These are phyloP conservation scores for Anniella stebbinsi DNA, from an alignment of 2,797 vertebrate genomes.

Conservation along the genomic window DNA sequence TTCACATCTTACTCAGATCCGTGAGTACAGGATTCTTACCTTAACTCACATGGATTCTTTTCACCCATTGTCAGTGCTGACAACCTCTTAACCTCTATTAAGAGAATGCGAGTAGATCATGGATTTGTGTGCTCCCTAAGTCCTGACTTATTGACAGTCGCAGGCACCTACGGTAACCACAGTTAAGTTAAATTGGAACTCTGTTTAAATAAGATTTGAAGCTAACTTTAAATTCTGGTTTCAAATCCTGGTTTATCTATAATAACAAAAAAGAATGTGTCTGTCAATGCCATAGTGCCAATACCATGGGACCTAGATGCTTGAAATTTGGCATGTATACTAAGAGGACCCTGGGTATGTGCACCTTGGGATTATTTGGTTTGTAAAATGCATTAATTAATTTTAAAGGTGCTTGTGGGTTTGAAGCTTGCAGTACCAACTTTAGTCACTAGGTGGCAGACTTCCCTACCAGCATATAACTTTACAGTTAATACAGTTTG, in stretches of 20 bases:
- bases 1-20: slow-evolving; percentile 48
- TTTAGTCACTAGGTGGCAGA: too few relatives aligned
- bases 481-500: too few relatives aligned
- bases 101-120: neutral
- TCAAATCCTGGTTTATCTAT: neutral
- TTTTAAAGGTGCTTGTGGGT: too few relatives aligned
- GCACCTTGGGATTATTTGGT: too few relatives aligned
- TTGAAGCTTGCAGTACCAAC: too few relatives aligned
- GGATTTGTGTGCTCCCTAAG: neutral
- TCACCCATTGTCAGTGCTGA: neutral
- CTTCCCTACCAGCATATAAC: too few relatives aligned
- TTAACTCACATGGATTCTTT: neutral
- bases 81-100: neutral
- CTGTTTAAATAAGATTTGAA: neutral
- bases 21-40: slow-evolving; percentile 21
- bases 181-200: neutral
- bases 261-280: neutral
- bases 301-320: too few relatives aligned
- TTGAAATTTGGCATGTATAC: too few relatives aligned
- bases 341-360: too few relatives aligned
- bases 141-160: neutral
- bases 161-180: neutral
- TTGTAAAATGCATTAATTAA: too few relatives aligned
- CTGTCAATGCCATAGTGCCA: too few relatives aligned
- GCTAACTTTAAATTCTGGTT: neutral